A percentile compares a stretch with the other conserved stretches of the same genome.
Evolutionary conservation across 1,140 invertebrate genomes (phyloP).

Genomic region (Subanguina moxae): DNA sequence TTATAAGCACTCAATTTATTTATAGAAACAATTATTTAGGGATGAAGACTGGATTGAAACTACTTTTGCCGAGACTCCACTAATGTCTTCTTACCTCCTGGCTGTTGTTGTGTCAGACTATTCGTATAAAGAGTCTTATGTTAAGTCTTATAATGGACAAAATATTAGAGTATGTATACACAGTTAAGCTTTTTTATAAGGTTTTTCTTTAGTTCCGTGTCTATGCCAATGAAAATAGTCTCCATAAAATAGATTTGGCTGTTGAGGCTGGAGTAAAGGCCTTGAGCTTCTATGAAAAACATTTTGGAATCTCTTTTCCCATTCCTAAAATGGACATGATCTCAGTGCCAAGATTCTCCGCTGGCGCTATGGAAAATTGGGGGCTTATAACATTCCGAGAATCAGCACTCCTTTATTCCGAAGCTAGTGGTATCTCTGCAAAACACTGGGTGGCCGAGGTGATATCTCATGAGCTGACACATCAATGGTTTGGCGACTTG

Average conservation of each 20-base stretch:
- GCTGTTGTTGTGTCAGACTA: constrained; percentile 81
- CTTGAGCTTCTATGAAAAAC: background rate
- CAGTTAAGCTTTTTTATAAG: too few species aligned
- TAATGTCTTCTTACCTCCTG: constrained; percentile 80
- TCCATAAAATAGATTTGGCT: constrained; percentile 19
- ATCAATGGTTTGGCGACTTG: constrained; percentile 64
- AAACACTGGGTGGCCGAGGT: constrained; percentile 57
- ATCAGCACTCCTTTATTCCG: constrained; percentile 71
- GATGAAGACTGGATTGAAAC: constrained; percentile 66
- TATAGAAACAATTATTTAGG: constrained; percentile 25
- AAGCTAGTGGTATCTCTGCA: constrained; percentile 64
- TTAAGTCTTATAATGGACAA: constrained; percentile 62
- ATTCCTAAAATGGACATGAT: constrained; percentile 3
- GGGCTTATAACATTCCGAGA: constrained; percentile 66
- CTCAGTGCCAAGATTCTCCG: background rate
- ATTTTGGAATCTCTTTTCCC: background rate
- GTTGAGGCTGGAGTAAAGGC: background rate
- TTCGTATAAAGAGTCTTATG: constrained; percentile 66
- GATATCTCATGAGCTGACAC: background rate
- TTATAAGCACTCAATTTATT: background rate
- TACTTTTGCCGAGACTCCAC: constrained; percentile 71
- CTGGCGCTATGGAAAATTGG: constrained; percentile 3
- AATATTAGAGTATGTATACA: background rate
- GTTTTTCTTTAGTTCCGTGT: constrained; percentile 36
- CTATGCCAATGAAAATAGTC: constrained; percentile 20